Conservation (phyloP, 2,888 invertebrate genomes). For the Carcina quercana region DNA sequence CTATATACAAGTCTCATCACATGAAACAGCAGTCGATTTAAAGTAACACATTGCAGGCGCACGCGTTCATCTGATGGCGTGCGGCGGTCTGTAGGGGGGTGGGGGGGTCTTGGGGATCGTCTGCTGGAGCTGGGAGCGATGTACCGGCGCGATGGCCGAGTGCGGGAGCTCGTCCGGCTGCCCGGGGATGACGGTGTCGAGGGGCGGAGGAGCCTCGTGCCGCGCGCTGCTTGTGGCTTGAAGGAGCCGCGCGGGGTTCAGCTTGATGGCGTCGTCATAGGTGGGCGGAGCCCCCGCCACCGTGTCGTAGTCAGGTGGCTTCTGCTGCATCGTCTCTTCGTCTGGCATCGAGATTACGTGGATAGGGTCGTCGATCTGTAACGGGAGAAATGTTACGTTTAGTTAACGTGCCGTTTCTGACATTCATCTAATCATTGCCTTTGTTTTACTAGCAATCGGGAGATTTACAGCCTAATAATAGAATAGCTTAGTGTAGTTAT, state of each 20-base stretch:
- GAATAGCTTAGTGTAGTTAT: too few relatives aligned
- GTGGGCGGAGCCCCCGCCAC: conserved; percentile 81
- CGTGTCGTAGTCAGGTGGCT: conserved; percentile 82
- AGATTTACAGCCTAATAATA: too few relatives aligned
- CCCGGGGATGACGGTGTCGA: conserved; percentile 10
- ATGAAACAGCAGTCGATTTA: conserved; percentile 70
- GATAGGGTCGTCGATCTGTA: conserved; percentile 78
- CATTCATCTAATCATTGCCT: too few relatives aligned
- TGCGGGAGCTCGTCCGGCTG: conserved; percentile 27
- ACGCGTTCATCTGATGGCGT: conserved; percentile 69
- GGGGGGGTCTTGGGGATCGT: conserved; percentile 65
- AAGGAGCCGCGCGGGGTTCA: conserved; percentile 76
- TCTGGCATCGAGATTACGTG: conserved; percentile 78
- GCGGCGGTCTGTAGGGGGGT: conserved; percentile 64
- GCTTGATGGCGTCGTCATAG: conserved; percentile 82
- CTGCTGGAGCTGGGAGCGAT: conserved; percentile 33
- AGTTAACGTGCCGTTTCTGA: too few relatives aligned
- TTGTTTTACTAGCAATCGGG: too few relatives aligned
- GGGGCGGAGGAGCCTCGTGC: conserved; percentile 30
- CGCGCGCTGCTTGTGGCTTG: conserved; percentile 50
- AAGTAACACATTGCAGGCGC: conserved; percentile 39
- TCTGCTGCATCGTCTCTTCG: conserved; percentile 75
- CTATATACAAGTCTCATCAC: conserved; percentile 55
- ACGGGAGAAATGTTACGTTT: conserved; percentile 19
- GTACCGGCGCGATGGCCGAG: conserved; percentile 38